Conservation (phyloP, 2,888 invertebrate genomes). For the Rambutsinella grinnellia region DNA sequence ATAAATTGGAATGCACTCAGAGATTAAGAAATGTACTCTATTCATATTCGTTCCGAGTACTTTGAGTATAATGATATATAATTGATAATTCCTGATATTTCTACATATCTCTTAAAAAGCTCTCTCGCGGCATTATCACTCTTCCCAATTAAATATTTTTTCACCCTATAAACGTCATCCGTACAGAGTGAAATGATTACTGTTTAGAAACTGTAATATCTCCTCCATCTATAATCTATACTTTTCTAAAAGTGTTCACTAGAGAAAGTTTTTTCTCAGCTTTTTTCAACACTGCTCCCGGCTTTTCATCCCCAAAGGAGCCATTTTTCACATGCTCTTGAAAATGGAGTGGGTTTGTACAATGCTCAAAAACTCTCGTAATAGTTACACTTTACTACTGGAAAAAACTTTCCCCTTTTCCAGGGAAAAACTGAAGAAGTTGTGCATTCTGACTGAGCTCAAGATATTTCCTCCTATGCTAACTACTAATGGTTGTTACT, state of each 20-base stretch:
- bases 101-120: conserved; percentile 27
- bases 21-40: too few species aligned
- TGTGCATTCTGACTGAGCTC: not conserved
- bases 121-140: conserved; percentile 52
- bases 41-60: too few species aligned
- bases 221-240: too few species aligned
- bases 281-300: conserved; percentile 44
- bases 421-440: not conserved
- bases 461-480: not conserved
- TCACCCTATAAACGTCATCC: conserved; percentile 20
- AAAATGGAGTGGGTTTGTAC: conserved; percentile 55
- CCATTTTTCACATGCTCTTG: conserved; percentile 59
- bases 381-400: conserved; percentile 51
- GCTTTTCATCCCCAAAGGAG: conserved; percentile 53
- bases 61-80: too few species aligned
- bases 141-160: conserved; percentile 51
- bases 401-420: conserved; percentile 48
- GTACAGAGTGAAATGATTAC: too few species aligned
- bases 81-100: conserved; percentile 35
- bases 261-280: conserved; percentile 51
- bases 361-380: conserved; percentile 42
- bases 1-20: too few species aligned
- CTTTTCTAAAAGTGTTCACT: conserved; percentile 7
- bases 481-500: conserved; percentile 1
- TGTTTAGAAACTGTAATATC: too few species aligned